These are phyloP conservation scores for Alaudala cheleensis DNA, from an alignment of 2,113 vertebrate genomes.

Conservation along the genomic window DNA sequence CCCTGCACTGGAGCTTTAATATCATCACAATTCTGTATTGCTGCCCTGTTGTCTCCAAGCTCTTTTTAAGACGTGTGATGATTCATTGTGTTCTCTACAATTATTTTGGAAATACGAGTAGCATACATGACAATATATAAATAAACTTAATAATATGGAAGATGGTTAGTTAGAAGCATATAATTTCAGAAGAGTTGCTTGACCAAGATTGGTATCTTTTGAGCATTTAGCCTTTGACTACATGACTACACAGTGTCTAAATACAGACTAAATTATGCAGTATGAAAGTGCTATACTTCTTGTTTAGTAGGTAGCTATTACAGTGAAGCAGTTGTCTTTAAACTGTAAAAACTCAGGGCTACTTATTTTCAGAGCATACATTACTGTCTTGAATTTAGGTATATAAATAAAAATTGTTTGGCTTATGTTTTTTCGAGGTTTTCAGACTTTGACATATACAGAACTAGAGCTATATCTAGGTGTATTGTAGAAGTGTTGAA, in stretches of 20 bases:
- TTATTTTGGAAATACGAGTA: conserved; percentile 9
- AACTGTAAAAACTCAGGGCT: neutral
- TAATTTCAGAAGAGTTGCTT: conserved; percentile 51
- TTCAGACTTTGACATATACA: neutral
- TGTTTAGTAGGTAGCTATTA: conserved; percentile 9
- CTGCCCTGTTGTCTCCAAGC: neutral
- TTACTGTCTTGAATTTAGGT: neutral
- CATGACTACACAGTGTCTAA: conserved; percentile 2
- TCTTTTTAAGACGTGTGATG: neutral
- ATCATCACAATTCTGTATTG: neutral
- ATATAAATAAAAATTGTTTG: neutral
- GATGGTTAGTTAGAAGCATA: neutral
- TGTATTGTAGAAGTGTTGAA: neutral
- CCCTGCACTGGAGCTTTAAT: neutral
- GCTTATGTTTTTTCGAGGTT: neutral
- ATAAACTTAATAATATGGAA: neutral
- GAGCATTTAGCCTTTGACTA: neutral
- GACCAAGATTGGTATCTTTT: conserved; percentile 40
- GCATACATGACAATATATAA: neutral
- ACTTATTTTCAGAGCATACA: neutral
- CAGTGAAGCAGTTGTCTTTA: neutral
- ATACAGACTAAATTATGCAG: conserved; percentile 36
- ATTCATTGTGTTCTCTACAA: neutral
- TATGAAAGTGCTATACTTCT: neutral
- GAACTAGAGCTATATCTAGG: neutral